Evolutionary conservation across 2,113 vertebrate species (phyloP).

Genomic region (Alaudala cheleensis): DNA sequence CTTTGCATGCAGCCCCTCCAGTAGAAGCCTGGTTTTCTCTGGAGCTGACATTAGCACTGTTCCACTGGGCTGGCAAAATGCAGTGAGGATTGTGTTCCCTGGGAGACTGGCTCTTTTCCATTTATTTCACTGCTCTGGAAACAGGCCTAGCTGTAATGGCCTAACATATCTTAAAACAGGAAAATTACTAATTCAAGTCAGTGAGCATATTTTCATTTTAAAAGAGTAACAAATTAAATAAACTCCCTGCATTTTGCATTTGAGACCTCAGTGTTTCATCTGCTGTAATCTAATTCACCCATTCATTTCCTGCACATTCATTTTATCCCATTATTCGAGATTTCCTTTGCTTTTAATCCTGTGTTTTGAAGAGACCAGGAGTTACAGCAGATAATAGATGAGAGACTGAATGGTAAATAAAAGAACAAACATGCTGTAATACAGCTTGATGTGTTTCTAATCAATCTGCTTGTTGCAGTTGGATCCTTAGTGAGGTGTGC

Average conservation of each 20-base stretch:
- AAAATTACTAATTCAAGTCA: slow-evolving; percentile 62
- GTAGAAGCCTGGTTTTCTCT: neutral
- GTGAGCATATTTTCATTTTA: slow-evolving; percentile 57
- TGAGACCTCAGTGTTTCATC: slow-evolving; percentile 56
- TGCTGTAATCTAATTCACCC: slow-evolving; percentile 64
- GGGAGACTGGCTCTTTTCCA: slow-evolving; percentile 47
- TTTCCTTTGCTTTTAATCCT: slow-evolving; percentile 68
- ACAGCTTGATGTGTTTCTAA: slow-evolving; percentile 24
- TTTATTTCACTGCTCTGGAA: slow-evolving; percentile 52
- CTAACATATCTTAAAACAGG: slow-evolving; percentile 44
- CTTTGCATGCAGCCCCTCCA: neutral
- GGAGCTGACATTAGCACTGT: slow-evolving; percentile 2
- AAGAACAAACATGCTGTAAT: slow-evolving; percentile 33
- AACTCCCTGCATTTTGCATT: slow-evolving; percentile 57
- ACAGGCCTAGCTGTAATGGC: slow-evolving; percentile 26
- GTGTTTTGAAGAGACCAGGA: slow-evolving; percentile 41
- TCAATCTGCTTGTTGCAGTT: slow-evolving; percentile 35
- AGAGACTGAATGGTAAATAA: slow-evolving; percentile 31
- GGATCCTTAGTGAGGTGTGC: neutral
- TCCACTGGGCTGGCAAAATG: slow-evolving; percentile 10
- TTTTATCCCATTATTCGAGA: slow-evolving; percentile 66
- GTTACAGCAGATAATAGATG: slow-evolving; percentile 29
- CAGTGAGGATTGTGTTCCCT: neutral
- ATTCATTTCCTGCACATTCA: slow-evolving; percentile 60
- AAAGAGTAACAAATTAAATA: slow-evolving; percentile 65